Percentiles rank a stretch among this genome's conserved stretches.
phyloP scores from a whole-genome alignment of 2,113 vertebrate species.

The Genyomyrus donnyi region DNA sequence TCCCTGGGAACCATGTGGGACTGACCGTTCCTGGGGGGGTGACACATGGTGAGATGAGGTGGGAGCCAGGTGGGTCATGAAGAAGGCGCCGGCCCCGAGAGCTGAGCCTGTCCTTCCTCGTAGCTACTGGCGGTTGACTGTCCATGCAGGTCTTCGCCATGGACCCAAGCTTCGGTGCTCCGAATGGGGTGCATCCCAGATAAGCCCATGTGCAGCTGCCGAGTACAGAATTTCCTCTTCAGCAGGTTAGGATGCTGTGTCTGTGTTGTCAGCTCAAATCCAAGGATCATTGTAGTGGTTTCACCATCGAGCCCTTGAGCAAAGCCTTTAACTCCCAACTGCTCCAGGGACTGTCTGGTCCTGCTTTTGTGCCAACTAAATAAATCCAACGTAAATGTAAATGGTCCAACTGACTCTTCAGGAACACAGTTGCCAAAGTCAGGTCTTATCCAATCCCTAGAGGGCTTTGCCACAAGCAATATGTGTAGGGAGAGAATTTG shows the following conservation, averaged over 20 bases:
- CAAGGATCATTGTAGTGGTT: background rate
- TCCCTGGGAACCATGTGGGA: constrained; percentile 40
- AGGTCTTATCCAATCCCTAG: background rate
- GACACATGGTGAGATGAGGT: background rate
- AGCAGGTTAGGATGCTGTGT: background rate
- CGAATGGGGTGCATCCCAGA: background rate
- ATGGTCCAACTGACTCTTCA: background rate
- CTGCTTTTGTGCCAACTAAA: background rate
- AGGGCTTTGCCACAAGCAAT: background rate
- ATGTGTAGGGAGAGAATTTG: background rate
- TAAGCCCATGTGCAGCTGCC: background rate
- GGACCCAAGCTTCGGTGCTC: background rate
- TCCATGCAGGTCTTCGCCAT: background rate
- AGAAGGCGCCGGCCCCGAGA: background rate
- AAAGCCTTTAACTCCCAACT: background rate
- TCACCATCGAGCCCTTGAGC: background rate
- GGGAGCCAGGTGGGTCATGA: background rate
- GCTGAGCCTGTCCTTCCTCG: background rate
- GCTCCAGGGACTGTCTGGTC: background rate
- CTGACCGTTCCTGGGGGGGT: background rate
- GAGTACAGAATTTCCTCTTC: background rate
- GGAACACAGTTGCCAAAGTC: background rate
- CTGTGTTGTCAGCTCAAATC: background rate
- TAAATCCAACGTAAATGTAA: background rate
- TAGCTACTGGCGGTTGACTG: background rate